phyloP scores from a whole-genome alignment of 2,888 invertebrate genomes.

The Cephus nigrinus region DNA sequence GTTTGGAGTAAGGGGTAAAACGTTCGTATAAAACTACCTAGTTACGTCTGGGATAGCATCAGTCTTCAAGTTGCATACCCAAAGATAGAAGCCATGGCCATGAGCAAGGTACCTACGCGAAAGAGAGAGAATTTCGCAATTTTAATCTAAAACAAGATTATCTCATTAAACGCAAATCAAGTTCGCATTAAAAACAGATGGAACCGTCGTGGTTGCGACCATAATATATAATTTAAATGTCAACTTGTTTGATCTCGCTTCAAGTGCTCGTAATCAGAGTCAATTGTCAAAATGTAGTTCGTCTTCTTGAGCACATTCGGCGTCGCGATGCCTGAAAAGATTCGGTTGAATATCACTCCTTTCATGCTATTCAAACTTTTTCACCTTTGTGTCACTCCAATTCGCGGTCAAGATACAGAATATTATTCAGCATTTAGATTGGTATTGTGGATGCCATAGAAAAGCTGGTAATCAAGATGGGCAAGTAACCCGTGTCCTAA shows the following conservation, averaged over 20 bases:
- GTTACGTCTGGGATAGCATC: background rate
- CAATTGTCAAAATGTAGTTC: background rate
- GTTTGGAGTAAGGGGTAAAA: background rate
- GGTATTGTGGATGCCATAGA: background rate
- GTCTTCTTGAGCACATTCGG: background rate
- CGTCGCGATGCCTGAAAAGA: background rate
- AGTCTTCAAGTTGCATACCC: background rate
- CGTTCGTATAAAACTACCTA: slow-evolving; percentile 2
- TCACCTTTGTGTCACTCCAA: background rate
- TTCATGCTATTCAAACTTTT: background rate
- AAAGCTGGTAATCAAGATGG: background rate
- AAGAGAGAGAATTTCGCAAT: background rate
- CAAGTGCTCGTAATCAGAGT: background rate
- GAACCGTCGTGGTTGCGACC: background rate
- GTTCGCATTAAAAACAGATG: background rate
- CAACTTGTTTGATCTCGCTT: background rate
- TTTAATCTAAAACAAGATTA: background rate
- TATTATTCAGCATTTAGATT: background rate
- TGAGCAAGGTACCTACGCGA: background rate
- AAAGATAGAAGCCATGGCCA: background rate
- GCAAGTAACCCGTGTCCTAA: background rate
- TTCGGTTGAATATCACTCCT: background rate
- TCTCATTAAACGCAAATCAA: background rate
- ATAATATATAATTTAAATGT: background rate
- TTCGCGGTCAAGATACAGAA: background rate